These are phyloP conservation scores for Ctenomys sociabilis DNA, from an alignment of 2,113 vertebrate species.

Conservation along the genomic window DNA sequence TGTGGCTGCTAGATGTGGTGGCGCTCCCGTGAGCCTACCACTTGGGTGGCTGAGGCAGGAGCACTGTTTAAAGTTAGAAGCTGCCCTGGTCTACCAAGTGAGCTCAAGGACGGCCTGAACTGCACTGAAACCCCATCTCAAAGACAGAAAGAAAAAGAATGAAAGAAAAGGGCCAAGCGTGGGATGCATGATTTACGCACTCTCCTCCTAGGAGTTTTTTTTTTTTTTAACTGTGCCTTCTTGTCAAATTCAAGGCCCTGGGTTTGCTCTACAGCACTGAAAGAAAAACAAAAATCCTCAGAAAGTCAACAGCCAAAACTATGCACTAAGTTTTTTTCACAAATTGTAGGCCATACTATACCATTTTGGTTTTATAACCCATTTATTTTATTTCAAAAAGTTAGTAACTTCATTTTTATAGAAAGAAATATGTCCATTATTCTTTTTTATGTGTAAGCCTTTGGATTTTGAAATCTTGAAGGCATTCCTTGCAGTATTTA, in stretches of 20 bases:
- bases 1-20: not conserved
- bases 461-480: constrained; percentile 13
- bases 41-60: not conserved
- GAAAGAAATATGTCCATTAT: not conserved
- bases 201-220: not conserved
- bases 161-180: not conserved
- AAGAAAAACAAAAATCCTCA: not conserved
- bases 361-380: constrained; percentile 2
- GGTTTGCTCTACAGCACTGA: not conserved
- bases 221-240: not conserved
- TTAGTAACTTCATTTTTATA: constrained; percentile 19
- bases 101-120: not conserved
- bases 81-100: not conserved
- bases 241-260: not conserved
- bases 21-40: not conserved
- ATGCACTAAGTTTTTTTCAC: not conserved
- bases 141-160: not conserved
- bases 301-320: not conserved
- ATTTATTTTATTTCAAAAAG: constrained; percentile 53
- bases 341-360: not conserved
- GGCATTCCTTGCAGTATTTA: not conserved
- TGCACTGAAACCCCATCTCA: not conserved
- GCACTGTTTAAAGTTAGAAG: not conserved
- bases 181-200: not conserved
- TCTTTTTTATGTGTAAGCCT: not conserved